Evolutionary conservation across 2,888 invertebrate species (phyloP).

Genomic region (Eumacrocentrus americanus): DNA sequence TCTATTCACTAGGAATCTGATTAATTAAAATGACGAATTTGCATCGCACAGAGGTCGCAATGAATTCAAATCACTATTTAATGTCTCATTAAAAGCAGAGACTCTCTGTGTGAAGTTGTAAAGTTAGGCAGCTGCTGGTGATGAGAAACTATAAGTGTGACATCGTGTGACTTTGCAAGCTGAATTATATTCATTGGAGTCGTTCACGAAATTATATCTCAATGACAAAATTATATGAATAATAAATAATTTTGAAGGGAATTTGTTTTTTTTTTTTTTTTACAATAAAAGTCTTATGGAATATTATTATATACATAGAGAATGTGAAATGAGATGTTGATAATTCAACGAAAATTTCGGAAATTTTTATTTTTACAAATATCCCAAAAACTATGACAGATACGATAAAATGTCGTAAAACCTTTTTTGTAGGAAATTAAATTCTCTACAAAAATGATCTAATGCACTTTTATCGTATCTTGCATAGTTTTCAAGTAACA

Average conservation of each 20-base stretch:
- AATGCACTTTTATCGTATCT: background rate
- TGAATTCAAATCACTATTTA: slow-evolving; percentile 9
- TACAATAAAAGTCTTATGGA: no score
- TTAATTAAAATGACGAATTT: slow-evolving; percentile 7
- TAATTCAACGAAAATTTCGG: no score
- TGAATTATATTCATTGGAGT: no score
- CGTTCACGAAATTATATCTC: no score
- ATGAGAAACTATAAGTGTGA: background rate
- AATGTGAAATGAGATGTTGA: no score
- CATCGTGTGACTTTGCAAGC: no score
- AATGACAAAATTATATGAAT: no score
- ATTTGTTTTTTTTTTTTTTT: background rate
- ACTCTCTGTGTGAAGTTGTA: background rate
- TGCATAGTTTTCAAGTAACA: background rate
- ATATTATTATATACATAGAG: no score
- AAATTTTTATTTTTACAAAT: no score
- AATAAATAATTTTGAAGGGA: no score
- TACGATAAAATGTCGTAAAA: background rate
- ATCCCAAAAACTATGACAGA: background rate
- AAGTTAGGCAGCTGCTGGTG: background rate
- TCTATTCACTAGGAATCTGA: background rate
- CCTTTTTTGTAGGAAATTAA: background rate
- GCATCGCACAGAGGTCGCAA: background rate
- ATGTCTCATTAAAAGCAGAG: background rate
- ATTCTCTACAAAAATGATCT: background rate